A percentile compares a stretch with the other conserved stretches of the same genome.
These are phyloP conservation scores for Pithys albifrons DNA, from an alignment of 2,113 vertebrate genomes.

Conservation along the genomic window DNA sequence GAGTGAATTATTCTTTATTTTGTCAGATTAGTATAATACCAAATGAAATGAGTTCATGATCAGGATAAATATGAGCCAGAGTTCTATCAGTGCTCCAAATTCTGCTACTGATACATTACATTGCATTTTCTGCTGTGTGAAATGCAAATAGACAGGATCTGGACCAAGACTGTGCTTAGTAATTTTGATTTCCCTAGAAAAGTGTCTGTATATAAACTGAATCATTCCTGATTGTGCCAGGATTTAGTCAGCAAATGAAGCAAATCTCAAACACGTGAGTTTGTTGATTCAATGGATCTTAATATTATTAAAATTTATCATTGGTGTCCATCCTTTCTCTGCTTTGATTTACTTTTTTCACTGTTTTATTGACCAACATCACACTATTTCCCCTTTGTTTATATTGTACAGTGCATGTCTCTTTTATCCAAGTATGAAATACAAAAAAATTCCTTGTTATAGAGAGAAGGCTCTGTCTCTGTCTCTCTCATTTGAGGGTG, in stretches of 20 bases:
- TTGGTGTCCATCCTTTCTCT: background rate
- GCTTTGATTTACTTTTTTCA: background rate
- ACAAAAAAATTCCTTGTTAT: conserved; percentile 25
- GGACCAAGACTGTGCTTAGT: background rate
- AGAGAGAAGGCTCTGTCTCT: background rate
- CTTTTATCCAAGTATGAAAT: background rate
- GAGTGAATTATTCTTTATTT: background rate
- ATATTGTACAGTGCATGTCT: background rate
- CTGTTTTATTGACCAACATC: background rate
- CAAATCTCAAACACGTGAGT: background rate
- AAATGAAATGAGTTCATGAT: background rate
- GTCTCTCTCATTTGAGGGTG: background rate
- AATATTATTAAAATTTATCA: background rate
- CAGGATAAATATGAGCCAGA: background rate
- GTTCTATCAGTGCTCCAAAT: background rate
- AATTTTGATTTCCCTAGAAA: background rate
- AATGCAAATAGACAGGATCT: background rate
- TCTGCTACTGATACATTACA: background rate
- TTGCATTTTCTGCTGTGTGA: background rate
- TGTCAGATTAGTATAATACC: background rate
- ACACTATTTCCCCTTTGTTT: background rate
- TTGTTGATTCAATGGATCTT: background rate
- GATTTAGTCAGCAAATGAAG: background rate
- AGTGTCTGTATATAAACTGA: background rate
- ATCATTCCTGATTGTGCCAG: background rate